Evolutionary conservation across 2,888 invertebrate species (phyloP), one percentile per base, ranked within the genome.

Genomic region (Marasmarcha lunaedactyla): DNA sequence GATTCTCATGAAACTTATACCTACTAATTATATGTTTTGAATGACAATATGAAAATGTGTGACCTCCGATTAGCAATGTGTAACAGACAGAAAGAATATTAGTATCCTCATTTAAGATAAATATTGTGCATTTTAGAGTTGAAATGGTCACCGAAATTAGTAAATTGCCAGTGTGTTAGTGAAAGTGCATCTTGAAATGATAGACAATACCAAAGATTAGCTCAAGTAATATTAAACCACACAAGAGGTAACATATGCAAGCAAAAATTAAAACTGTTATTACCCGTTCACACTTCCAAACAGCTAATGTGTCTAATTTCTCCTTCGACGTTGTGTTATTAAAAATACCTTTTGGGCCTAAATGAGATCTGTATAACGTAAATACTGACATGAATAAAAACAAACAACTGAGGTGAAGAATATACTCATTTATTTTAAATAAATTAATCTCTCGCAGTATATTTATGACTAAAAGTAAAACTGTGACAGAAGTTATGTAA

Each of bases 401-500:
- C 66, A 74, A 72, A 77, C 67, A 66, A 73, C 63, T 54, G 59
- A 66, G 71, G 63, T 68, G 69, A 70, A 71, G 67, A 72, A 71
- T 68, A 79, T 70, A 73, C 61, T 69, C 66, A 59, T 79, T 79
- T 78, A 79, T 79, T 79, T 30, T 30, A 30, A 30, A 30, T 30
- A 30, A 30, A 7, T 30, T 30, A 30, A 30, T 4, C 30, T 30
- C 30, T 30, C n/a, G 9, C 34, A 34, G 12, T 34, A 34, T 14
- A 5, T 12, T 34, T 7, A 20, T 14, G 12, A 34, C 34, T 34
- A 14, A 5, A 13, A 12, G 9, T 12, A 13, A 3, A 13, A 11
- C 14, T 13, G 9, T 13, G 14, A 14, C 34, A 34, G 14, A 34
- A 5, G 4, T 34, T 34, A 2, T 12, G 13, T 34, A 34, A 34